Evolutionary conservation across 1,140 invertebrate genomes (phyloP).

Genomic region (Zophobas atratus): DNA sequence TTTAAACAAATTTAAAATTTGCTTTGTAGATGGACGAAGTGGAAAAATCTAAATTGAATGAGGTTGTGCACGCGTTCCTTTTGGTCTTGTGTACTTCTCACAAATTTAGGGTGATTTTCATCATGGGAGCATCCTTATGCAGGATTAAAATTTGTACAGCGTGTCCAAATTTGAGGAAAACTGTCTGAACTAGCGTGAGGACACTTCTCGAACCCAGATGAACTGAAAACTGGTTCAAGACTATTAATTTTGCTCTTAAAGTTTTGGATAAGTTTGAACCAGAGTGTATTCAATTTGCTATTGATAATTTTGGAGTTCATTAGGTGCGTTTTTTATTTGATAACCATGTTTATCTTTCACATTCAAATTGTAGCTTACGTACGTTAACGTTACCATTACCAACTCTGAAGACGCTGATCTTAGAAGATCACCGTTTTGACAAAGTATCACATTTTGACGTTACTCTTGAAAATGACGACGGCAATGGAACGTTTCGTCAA

Average conservation of each 20-base stretch:
- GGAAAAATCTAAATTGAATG: slow-evolving; percentile 72
- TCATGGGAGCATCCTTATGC: slow-evolving; percentile 78
- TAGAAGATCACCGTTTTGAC: slow-evolving; percentile 68
- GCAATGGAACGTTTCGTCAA: slow-evolving; percentile 68
- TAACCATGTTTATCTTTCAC: slow-evolving; percentile 14
- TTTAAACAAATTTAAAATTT: background rate
- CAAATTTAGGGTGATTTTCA: slow-evolving; percentile 79
- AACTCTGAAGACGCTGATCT: slow-evolving; percentile 69
- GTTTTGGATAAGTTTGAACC: slow-evolving; percentile 70
- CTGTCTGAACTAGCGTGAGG: slow-evolving; percentile 73
- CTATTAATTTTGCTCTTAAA: slow-evolving; percentile 71
- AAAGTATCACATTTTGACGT: slow-evolving; percentile 69
- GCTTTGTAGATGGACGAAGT: slow-evolving; percentile 67
- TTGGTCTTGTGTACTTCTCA: slow-evolving; percentile 78
- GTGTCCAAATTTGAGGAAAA: slow-evolving; percentile 81
- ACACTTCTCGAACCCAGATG: slow-evolving; percentile 74
- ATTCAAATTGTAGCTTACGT: slow-evolving; percentile 65
- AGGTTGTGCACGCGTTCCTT: slow-evolving; percentile 77
- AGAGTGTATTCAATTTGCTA: slow-evolving; percentile 64
- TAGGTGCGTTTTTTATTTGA: slow-evolving; percentile 56
- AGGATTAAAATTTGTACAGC: slow-evolving; percentile 74
- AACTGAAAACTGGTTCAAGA: slow-evolving; percentile 73
- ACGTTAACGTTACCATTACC: slow-evolving; percentile 71
- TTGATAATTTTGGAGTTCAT: slow-evolving; percentile 60
- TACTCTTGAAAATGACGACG: slow-evolving; percentile 70